Base-by-base conservation (phyloP, 2,113 vertebrate genomes). In the Arenaria interpres region DNA sequence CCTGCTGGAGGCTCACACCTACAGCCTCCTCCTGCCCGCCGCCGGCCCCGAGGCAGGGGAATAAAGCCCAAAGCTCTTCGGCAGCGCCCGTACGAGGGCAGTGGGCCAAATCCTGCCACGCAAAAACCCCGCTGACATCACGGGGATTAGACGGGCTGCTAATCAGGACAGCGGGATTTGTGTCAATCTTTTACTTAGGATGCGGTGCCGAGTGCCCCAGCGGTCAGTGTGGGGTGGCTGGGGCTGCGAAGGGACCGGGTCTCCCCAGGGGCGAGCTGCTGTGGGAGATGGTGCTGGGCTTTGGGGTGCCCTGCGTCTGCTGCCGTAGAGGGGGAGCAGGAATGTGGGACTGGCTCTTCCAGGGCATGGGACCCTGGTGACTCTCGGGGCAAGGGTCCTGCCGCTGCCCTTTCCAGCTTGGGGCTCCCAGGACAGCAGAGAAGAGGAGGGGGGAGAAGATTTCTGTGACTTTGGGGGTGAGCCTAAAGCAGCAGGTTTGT, bases 51-150 rank as follows among this genome's bases (percentile, higher is more conserved):
- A 62, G 45, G 45, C 37, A 25, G 25, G 48, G 20, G 35, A 50
- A 41, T 48, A 43, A 91, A 79, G 18, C 46, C 22, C 80, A 57
- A 22, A 77, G 81, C 53, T 66, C 57, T 33, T 39, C 4, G 2
- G 50, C 16, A 39, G 56, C 10, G n/a, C 64, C 53, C 0, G 1
- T 14, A 37, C 0, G 6, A 90, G 46, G 82, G 81, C 85, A 2
- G 32, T 66, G 77, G 89, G 57, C 89, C 92, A 89, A 92, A 79
- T 95, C 77, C 86, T 73, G 62, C 80, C 66, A 14, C 4, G 35
- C 71, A 85, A 90, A 92, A 95, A 20, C 80, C 66, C 68, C 1
- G 2, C 64, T 95, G 91, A 82, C 91, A 91, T 92, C 93, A 91
- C 0, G 0, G 46, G 89, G 89, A 97, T 94, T 95, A 94, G 86